Percentiles rank a stretch among this genome's conserved stretches.
These are phyloP conservation scores for Metopolophium dirhodum DNA, from an alignment of 1,140 invertebrate species.

Conservation along the genomic window DNA sequence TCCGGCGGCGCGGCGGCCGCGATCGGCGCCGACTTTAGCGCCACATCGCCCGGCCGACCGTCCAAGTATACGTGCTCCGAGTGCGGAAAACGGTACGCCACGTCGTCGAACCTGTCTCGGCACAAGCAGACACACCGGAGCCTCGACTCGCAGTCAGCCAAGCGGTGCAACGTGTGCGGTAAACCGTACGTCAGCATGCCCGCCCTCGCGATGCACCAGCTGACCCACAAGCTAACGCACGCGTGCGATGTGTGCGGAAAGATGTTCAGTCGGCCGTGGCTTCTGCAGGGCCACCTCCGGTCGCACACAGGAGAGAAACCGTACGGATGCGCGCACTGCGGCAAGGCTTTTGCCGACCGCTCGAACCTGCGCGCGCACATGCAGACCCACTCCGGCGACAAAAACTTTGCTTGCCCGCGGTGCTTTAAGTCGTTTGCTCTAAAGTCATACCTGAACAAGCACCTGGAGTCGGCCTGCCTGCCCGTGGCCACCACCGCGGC, in stretches of 20 bases:
- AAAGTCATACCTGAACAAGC: constrained; percentile 97
- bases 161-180: constrained; percentile 92
- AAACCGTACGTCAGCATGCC: constrained; percentile 98
- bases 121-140: constrained; percentile 97
- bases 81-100: constrained; percentile 96
- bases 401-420: constrained; percentile 86
- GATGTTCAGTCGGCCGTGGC: constrained; percentile 90
- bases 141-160: constrained; percentile 89
- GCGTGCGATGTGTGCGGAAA: constrained; percentile 93
- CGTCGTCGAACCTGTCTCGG: constrained; percentile 92
- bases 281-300: constrained; percentile 90
- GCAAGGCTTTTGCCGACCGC: constrained; percentile 97
- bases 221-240: constrained; percentile 90
- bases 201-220: constrained; percentile 94
- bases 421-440: constrained; percentile 95
- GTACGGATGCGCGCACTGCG: constrained; percentile 97
- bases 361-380: constrained; percentile 93
- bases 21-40: neutral
- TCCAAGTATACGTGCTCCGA: constrained; percentile 92
- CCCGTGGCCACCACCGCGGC: constrained; percentile 65
- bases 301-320: constrained; percentile 99
- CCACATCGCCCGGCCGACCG: constrained; percentile 68
- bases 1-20: neutral
- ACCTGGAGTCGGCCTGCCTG: constrained; percentile 90
- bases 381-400: constrained; percentile 89